These are phyloP conservation scores for Drosophila watanabei DNA, from an alignment of 1,140 invertebrate genomes.

Conservation along the genomic window DNA sequence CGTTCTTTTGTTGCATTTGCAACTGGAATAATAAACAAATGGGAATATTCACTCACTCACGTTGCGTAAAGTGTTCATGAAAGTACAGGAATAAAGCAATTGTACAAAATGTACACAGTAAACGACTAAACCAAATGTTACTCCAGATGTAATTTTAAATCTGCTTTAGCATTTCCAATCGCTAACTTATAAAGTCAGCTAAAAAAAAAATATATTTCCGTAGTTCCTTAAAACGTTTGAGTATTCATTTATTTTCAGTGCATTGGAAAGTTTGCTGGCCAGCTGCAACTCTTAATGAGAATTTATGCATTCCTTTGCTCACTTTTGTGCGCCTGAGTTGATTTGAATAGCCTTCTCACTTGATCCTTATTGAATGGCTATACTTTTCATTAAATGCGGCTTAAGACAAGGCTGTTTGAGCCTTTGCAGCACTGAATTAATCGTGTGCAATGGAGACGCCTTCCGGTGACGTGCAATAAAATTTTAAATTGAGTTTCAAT, in stretches of 20 bases:
- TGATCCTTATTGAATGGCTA: slow-evolving; percentile 17
- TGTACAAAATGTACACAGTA: neutral
- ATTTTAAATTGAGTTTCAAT: slow-evolving; percentile 46
- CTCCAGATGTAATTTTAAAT: neutral
- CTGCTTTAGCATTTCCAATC: neutral
- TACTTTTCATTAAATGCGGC: slow-evolving; percentile 33
- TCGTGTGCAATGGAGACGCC: slow-evolving; percentile 33
- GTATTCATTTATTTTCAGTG: neutral
- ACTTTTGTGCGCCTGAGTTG: slow-evolving; percentile 21
- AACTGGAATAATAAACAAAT: slow-evolving; percentile 62
- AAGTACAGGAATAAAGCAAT: slow-evolving; percentile 2
- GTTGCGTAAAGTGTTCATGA: slow-evolving; percentile 22
- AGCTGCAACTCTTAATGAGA: slow-evolving; percentile 13
- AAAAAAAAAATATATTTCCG: neutral
- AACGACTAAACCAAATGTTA: neutral
- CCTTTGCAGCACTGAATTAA: slow-evolving; percentile 25
- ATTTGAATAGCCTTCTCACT: slow-evolving; percentile 25
- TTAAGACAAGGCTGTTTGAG: slow-evolving; percentile 9
- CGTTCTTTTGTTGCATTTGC: slow-evolving; percentile 42
- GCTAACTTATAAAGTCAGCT: neutral
- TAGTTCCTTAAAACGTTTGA: neutral
- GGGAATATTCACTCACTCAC: slow-evolving; percentile 23
- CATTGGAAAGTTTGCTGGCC: neutral
- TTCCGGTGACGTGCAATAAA: slow-evolving; percentile 24
- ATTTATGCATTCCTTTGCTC: slow-evolving; percentile 8